Evolutionary conservation across 2,113 vertebrate genomes (phyloP), one percentile per base, ranked within the genome.

Genomic region (Cottus gobio): DNA sequence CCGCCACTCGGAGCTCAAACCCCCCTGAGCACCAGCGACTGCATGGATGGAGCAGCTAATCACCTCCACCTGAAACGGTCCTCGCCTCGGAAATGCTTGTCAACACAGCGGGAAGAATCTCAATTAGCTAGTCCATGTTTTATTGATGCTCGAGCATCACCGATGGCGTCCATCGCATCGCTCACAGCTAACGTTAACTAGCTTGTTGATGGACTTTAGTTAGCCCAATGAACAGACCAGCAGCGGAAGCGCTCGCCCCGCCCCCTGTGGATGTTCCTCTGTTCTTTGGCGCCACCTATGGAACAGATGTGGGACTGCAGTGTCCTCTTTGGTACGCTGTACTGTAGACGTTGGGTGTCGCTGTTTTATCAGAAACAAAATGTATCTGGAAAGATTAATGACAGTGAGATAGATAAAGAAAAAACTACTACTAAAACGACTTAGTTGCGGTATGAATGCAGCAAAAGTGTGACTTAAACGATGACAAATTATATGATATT

Each of bases 151-250:
- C 1, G 30, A 3, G 60, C 37, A 63, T 69, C 77, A 12, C 22
- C 9, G 15, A 12, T 34, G 37, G 37, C 69, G 39, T 61, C 44
- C 57, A 79, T 36, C 75, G 22, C 71, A 11, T 61, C 72, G 56
- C 58, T 66, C 42, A 1, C 31, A 57, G 54, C 54, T 57, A 57
- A 28, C 20, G 88, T 87, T 90, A 92, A 91, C 90, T 92, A 92
- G 92, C 93, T 91, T 79, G 87, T 87, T 90, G 87, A 79, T 80
- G 73, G 86, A 90, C 44, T 71, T 82, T 63, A 77, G 83, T 88
- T 87, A 82, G 81, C 79, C 22, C 58, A 56, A 50, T 62, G 68
- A 90, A 28, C 71, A 54, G 80, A 92, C 81, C 85, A 70, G 73
- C 85, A 81, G 75, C 48, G 24, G 75, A 84, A 80, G 72, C 52